Evolutionary conservation across 2,888 invertebrate genomes (phyloP).

Genomic region (Allolobophora icterica): DNA sequence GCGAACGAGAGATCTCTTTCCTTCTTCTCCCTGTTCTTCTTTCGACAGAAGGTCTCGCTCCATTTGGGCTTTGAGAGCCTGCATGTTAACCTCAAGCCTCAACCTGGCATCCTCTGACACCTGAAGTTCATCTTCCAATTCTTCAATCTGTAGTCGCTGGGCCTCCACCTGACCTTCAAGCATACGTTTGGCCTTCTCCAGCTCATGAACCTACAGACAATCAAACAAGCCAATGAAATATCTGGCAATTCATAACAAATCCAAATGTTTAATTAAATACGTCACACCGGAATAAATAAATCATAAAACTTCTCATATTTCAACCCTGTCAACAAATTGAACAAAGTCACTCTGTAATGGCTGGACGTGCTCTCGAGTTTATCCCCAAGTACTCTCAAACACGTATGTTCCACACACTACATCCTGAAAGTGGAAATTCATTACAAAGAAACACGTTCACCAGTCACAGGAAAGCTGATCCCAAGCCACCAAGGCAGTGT

Average conservation of each 20-base stretch:
- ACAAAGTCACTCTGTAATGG: background rate
- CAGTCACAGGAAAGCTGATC: too few relatives aligned
- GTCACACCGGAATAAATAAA: too few relatives aligned
- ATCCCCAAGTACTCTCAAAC: background rate
- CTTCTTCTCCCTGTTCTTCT: conserved; percentile 95
- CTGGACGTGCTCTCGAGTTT: background rate
- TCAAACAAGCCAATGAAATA: background rate
- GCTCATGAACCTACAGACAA: conserved; percentile 78
- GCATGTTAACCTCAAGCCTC: conserved; percentile 96
- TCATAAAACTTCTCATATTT: background rate
- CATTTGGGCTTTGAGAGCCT: conserved; percentile 91
- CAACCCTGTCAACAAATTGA: background rate
- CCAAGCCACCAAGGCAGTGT: background rate
- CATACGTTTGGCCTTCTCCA: conserved; percentile 95
- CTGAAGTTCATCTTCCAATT: conserved; percentile 73
- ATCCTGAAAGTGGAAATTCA: background rate
- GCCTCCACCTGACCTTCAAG: conserved; percentile 83
- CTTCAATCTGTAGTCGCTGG: conserved; percentile 83
- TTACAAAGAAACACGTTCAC: too few relatives aligned
- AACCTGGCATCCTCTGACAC: conserved; percentile 96
- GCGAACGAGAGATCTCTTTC: conserved; percentile 77
- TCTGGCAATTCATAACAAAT: background rate
- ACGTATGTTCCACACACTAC: background rate
- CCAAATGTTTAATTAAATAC: background rate
- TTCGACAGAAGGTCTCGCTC: conserved; percentile 89